A percentile compares a stretch with the other conserved stretches of the same genome.
Evolutionary conservation across 2,797 vertebrate genomes (phyloP).

Genomic region (Oreochromis grahami): DNA sequence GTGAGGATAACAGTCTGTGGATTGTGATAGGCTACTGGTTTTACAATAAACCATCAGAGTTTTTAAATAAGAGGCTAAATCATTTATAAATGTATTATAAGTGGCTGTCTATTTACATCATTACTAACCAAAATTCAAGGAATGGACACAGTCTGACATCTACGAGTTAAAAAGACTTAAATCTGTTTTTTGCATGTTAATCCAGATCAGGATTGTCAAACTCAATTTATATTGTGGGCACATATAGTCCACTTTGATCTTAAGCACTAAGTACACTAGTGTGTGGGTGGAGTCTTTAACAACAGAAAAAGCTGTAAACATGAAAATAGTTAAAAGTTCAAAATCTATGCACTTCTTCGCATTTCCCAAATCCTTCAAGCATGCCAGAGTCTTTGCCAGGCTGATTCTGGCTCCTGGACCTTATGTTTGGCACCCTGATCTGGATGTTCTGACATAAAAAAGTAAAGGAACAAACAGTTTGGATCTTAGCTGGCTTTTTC

Average conservation of each 20-base stretch:
- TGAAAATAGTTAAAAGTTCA: background rate
- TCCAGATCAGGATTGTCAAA: background rate
- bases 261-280: background rate
- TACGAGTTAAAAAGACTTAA: background rate
- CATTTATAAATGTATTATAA: background rate
- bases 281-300: background rate
- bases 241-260: background rate
- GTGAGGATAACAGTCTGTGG: background rate
- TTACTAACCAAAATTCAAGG: background rate
- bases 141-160: background rate
- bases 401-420: no score
- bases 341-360: background rate
- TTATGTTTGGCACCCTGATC: no score
- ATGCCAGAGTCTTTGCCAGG: background rate
- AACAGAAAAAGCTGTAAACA: background rate
- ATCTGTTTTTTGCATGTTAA: background rate
- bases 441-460: no score
- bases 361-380: background rate
- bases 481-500: background rate
- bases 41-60: background rate
- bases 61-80: background rate
- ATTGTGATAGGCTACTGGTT: background rate
- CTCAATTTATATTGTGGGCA: background rate
- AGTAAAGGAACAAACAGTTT: background rate
- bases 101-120: background rate